Conservation (phyloP, 2,113 vertebrate genomes). For the Alouatta palliata region DNA sequence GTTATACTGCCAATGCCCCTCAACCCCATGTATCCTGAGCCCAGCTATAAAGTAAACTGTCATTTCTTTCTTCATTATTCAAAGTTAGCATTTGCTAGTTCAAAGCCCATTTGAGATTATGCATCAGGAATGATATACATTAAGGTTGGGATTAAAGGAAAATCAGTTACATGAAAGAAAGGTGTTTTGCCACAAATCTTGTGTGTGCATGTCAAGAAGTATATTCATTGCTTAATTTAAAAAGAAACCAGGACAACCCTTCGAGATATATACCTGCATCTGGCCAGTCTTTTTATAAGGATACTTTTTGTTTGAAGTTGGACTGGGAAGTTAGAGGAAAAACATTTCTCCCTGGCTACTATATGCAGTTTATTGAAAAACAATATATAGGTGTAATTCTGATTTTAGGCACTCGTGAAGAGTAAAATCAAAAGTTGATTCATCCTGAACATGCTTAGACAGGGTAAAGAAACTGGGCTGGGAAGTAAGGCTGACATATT, state of each 20-base stretch:
- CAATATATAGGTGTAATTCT: slow-evolving; percentile 25
- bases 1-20: slow-evolving; percentile 77
- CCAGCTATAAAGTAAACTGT: slow-evolving; percentile 83
- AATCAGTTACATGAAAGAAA: slow-evolving; percentile 83
- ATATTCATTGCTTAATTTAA: slow-evolving; percentile 78
- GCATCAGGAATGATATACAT: slow-evolving; percentile 81
- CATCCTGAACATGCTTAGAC: not conserved
- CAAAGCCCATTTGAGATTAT: slow-evolving; percentile 80
- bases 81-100: slow-evolving; percentile 75
- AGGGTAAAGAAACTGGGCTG: not conserved
- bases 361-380: slow-evolving; percentile 46
- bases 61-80: slow-evolving; percentile 81
- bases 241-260: slow-evolving; percentile 76
- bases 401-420: slow-evolving; percentile 6
- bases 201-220: slow-evolving; percentile 77
- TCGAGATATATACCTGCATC: slow-evolving; percentile 68
- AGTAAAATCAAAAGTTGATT: slow-evolving; percentile 26
- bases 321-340: slow-evolving; percentile 64
- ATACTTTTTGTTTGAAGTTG: slow-evolving; percentile 75
- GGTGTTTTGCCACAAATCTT: slow-evolving; percentile 81
- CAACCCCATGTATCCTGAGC: slow-evolving; percentile 76
- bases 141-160: slow-evolving; percentile 82
- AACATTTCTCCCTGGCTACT: slow-evolving; percentile 46
- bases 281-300: slow-evolving; percentile 68
- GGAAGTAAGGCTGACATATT: not conserved